A percentile compares a stretch with the other conserved stretches of the same genome.
phyloP scores from a whole-genome alignment of 2,113 vertebrate genomes.

The Raphicerus campestris region DNA sequence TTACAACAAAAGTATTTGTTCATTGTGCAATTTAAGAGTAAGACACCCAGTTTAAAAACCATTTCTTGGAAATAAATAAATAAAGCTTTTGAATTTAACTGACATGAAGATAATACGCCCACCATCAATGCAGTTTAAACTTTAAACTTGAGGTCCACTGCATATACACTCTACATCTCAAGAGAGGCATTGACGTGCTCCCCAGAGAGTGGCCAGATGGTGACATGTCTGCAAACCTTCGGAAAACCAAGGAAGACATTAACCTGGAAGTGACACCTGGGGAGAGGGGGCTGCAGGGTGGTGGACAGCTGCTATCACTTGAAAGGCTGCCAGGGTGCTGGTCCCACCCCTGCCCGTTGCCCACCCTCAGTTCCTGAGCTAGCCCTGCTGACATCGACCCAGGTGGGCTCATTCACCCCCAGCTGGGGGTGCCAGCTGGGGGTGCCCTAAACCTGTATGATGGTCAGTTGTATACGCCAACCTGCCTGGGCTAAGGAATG shows the following conservation, averaged over 20 bases:
- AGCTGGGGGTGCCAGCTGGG: not conserved
- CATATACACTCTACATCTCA: not conserved
- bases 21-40: not conserved
- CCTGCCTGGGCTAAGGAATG: no score
- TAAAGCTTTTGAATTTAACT: not conserved
- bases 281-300: not conserved
- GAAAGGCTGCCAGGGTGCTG: not conserved
- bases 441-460: not conserved
- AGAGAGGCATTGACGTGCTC: not conserved
- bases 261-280: not conserved
- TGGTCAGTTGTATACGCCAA: not conserved
- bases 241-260: not conserved
- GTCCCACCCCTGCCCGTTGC: not conserved
- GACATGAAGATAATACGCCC: not conserved
- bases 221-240: not conserved
- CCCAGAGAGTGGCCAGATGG: not conserved
- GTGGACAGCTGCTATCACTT: not conserved
- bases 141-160: not conserved
- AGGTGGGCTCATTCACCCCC: not conserved
- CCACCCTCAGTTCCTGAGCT: not conserved
- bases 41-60: not conserved
- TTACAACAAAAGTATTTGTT: not conserved
- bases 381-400: not conserved
- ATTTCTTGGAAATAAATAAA: not conserved
- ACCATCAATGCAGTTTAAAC: not conserved